phyloP scores from a whole-genome alignment of 2,113 vertebrate genomes.

The Brachyistius frenatus region DNA sequence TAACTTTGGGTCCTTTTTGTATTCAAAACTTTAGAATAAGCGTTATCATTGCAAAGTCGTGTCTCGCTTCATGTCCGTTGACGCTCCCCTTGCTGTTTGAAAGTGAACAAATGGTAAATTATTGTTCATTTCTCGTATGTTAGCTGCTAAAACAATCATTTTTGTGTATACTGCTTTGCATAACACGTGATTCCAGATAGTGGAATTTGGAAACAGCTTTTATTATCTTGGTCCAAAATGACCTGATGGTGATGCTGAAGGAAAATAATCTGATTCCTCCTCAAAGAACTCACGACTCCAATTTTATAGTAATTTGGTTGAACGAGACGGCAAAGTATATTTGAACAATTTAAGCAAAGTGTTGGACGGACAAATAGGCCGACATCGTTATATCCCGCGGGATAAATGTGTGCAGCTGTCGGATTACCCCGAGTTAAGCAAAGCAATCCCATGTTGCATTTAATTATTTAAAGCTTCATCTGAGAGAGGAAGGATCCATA shows the following conservation, averaged over 20 bases:
- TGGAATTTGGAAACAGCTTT: neutral
- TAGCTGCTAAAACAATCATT: too few species aligned
- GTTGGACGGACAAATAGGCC: neutral
- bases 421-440: neutral
- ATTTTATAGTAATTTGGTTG: neutral
- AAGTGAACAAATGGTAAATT: too few species aligned
- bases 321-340: too few species aligned
- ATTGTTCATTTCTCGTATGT: too few species aligned
- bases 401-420: neutral
- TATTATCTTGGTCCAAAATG: neutral
- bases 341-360: neutral
- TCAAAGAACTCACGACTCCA: neutral
- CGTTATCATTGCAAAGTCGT: too few species aligned
- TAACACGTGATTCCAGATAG: neutral
- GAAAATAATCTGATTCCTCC: neutral
- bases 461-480: neutral
- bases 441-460: neutral
- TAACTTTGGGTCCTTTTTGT: too few species aligned
- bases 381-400: neutral
- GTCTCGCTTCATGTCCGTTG: too few species aligned
- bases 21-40: too few species aligned
- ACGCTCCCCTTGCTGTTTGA: too few species aligned
- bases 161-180: neutral
- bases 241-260: neutral
- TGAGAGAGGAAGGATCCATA: neutral